Percentiles rank a stretch among this genome's conserved stretches.
Evolutionary conservation across 2,888 invertebrate genomes (phyloP).

Genomic region (Nipponacmea schrenckii): DNA sequence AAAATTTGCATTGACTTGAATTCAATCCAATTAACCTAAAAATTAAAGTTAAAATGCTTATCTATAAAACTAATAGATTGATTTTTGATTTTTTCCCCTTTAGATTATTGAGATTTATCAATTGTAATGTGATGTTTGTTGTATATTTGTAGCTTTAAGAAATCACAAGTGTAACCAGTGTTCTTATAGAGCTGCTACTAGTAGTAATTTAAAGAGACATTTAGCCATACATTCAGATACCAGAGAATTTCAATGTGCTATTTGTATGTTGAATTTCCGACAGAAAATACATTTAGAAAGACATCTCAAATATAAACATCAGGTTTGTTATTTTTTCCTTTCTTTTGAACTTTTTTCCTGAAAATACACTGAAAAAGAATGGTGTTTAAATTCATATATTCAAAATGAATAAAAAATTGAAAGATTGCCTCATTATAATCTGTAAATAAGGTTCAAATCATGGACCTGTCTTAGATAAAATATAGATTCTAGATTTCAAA

Average conservation of each 20-base stretch:
- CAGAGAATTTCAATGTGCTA: slow-evolving; percentile 49
- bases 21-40: no score
- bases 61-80: no score
- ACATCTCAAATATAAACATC: slow-evolving; percentile 63
- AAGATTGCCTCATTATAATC: no score
- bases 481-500: no score
- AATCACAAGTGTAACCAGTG: slow-evolving; percentile 54
- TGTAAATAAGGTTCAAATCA: no score
- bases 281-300: slow-evolving; percentile 65
- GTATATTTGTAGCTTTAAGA: slow-evolving; percentile 41
- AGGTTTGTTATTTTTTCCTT: slow-evolving; percentile 39
- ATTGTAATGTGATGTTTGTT: background rate
- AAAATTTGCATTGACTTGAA: no score
- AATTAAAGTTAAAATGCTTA: no score
- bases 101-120: no score
- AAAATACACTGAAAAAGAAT: no score
- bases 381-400: no score
- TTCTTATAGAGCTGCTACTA: slow-evolving; percentile 56
- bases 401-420: no score
- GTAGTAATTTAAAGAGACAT: slow-evolving; percentile 64
- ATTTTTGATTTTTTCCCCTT: background rate
- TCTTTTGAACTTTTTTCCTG: background rate
- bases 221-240: slow-evolving; percentile 58
- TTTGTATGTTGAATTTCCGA: slow-evolving; percentile 54
- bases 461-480: no score